Evolutionary conservation across 2,888 invertebrate species (phyloP), one percentile per base, ranked within the genome.

Genomic region (Drosophila vallismaia): DNA sequence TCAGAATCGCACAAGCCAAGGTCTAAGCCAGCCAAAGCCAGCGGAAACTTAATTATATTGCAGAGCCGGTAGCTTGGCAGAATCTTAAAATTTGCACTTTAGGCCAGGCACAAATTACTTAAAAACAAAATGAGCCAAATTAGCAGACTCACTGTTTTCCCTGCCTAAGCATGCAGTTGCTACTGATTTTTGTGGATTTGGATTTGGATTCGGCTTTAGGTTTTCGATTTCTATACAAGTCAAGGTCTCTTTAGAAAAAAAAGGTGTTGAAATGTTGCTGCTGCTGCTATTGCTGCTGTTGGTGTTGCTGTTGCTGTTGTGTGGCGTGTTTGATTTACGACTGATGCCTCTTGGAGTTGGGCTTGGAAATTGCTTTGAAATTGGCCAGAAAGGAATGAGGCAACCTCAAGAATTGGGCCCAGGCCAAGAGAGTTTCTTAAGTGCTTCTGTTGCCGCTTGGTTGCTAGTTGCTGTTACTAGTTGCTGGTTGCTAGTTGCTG

Each of bases 91-190:
- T 86, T 83, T 83, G 83, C 83, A 86, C 83, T 83, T 83, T 83
- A 83, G 56, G 76, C 62, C 68, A 82, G 82, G 76, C 83, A 82
- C 82, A 82, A 84, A 84, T 86, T 86, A 86, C 87, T 82, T 82
- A 83, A 82, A 78, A 85, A 72, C 82, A 85, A 84, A 86, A 85
- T 84, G 78, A 86, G 82, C 85, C 82, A 84, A 84, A 84, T 84
- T 84, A 86, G 84, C 82, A 77, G 80, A 80, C 85, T 85, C 76
- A 79, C 86, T 83, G 68, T 71, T 75, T 81, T 67, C 51, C 31
- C 44, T 57, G 57, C 67, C 44, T 44, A 44, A 44, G 44, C 44
- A 44, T 44, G 44, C 44, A 44, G 52, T 49, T 64, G 84, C 84
- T 84, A 84, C 84, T 79, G 84, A 85, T 84, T 86, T 74, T 36